Evolutionary conservation across 2,797 vertebrate genomes (phyloP), one percentile per base, ranked within the genome.

Genomic region (Capromys pilorides): DNA sequence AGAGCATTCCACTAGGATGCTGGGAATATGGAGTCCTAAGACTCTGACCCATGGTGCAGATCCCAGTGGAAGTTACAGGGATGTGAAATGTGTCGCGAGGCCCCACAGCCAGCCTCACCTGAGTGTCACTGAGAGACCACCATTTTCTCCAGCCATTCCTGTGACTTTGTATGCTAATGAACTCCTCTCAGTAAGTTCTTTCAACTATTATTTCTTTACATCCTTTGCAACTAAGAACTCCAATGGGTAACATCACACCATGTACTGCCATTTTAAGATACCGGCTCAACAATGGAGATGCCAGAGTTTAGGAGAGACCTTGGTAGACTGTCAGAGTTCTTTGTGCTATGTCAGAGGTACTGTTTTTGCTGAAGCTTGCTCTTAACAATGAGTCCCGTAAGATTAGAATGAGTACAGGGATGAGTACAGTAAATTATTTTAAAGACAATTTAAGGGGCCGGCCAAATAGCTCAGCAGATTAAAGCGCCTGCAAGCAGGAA

Each of bases 211-310:
- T 57, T 73, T 5, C 26, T 90, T 96, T 96, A 66, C 45, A 83
- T 39, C 19, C 5, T 87, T 87, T 90, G 62, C 41, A 82, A 54
- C 41, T 85, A 86, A 79, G 57, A 91, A 92, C n/a, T 77, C 69
- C 73, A 49, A 41, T 51, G 71, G 75, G 79, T 73, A 61, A 91
- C 61, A 91, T 61, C 24, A 36, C 33, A 85, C 91, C 86, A 83
- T 57, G 51, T 73, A 78, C 8, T 9, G 33, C 12, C 16, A 13
- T 81, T n/a, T 88, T 73, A 86, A 88, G 83, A 86, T 78, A 57
- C 13, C 87, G 39, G 13, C 49, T 80, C 45, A 49, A 67, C 11
- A 36, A 54, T 78, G n/a, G 77, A 64, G 75, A 54, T 82, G 18
- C 62, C 33, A 39, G 16, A 4, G 83, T 59, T 90, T 73, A 79